Base-by-base conservation (phyloP, 2,797 vertebrate species). In the Anguilla pacifica region DNA sequence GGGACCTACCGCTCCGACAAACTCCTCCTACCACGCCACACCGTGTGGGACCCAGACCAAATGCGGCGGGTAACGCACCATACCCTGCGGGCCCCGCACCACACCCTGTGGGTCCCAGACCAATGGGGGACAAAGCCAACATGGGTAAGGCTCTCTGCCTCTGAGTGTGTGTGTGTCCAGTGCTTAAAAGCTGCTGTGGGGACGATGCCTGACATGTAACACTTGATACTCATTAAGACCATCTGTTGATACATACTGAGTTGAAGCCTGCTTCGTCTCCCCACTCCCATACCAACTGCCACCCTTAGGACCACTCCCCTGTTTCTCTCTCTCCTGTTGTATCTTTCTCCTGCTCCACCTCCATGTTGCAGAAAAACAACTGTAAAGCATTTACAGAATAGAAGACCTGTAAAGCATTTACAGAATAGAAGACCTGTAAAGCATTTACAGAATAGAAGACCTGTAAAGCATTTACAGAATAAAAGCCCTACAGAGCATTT, bases 91-190 rank as follows among this genome's bases (percentile, higher is more conserved):
- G 87, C 7, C n/a, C 43, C 82, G 22, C 59, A 55, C 51, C 55
- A 70, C 72, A 79, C 22, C 59, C 61, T 39, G 11, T 46, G 22
- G 31, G 87, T 3, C 39, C 67, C 19, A 28, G 35, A 81, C 55
- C 79, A 19, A 25, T 28, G 6, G 83, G 83, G 77, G 84, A 70
- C 74, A 89, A 86, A 83, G 83, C 67, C 55, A 89, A 46, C 31
- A 51, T 86, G 89, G 89, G 87, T 90, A 89, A 19, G 84, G 46
- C 19, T 59, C 11, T 43, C 0, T 77, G 15, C 28, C 13, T 85
- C 13, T 43, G 35, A 0, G 35, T 77, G 35, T 77, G 28, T 31
- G 28, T 72, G 70, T 72, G 74, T 6, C 25, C 39, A 43, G 17
- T 43, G 35, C 74, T 77, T 77, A 77, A 77, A 77, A 17, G 72